Evolutionary conservation across 2,888 invertebrate species (phyloP).

Genomic region (Pseudanteris insignis): DNA sequence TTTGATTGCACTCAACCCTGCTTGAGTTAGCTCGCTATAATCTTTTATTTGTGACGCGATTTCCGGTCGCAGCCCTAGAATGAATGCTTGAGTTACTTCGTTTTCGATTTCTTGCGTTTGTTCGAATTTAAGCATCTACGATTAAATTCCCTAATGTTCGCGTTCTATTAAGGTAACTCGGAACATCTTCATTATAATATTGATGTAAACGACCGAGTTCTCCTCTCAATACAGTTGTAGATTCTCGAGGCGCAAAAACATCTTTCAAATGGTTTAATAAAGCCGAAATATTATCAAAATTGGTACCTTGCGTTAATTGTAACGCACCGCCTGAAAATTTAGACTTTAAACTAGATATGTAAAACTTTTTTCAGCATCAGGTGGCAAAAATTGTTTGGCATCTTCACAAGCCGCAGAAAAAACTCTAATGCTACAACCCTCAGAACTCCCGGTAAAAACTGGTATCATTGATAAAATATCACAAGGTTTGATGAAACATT

Average conservation of each 20-base stretch:
- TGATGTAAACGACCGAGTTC: constrained; percentile 2
- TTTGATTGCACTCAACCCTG: neutral
- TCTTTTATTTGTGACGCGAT: neutral
- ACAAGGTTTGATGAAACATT: neutral
- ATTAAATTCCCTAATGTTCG: neutral
- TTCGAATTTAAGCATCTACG: neutral
- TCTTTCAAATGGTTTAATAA: neutral
- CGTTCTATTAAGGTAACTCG: neutral
- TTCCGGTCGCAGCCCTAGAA: constrained; percentile 4
- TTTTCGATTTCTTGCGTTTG: neutral
- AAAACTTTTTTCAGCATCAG: neutral
- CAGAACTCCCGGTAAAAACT: neutral
- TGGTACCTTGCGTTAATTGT: neutral
- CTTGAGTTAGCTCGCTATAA: neutral
- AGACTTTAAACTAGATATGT: constrained; percentile 7
- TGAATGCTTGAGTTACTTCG: constrained; percentile 1
- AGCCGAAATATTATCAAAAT: neutral
- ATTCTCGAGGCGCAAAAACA: neutral
- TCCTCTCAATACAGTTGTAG: neutral
- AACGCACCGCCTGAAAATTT: neutral
- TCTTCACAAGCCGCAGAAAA: constrained; percentile 2
- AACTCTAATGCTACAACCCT: neutral
- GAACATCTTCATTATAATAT: constrained; percentile 4
- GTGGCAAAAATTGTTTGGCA: neutral
- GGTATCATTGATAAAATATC: neutral